Base-by-base conservation (phyloP, 2,888 invertebrate species). In the Sinohyriopsis cumingii region DNA sequence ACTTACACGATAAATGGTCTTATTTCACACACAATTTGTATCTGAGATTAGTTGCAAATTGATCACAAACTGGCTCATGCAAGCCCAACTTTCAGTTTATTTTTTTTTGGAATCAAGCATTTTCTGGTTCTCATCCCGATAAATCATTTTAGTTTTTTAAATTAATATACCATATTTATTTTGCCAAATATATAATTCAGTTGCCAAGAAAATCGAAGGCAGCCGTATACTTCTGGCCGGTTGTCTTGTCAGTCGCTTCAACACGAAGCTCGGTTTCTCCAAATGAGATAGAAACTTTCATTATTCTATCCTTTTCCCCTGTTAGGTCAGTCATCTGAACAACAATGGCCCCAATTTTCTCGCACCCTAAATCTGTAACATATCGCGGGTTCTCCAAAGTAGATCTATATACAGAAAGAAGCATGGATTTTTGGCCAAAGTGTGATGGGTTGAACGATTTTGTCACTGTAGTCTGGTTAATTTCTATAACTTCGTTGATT, bases 281-380 rank as follows among this genome's bases (percentile, higher is more conserved):
- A 5, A 68, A 68, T 19, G 68, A 63, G 63, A 63, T 59, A 19
- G 45, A 18, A 33, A 68, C 68, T 5, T 18, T 1, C 4, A 18
- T 59, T 20, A 1, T 19, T 24, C 63, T 63, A 2, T 63, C 54
- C 5, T 54, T 12, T 22, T 59, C 59, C 9, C 59, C 59, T 3
- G 67, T 25, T 20, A 56, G 45, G 28, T 67, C 71, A 22, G 71
- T 65, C 45, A 71, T 55, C 19, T 22, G 53, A 25, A 71, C 45
- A 19, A 15, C 2, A 9, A 71, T 3, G 4, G 19, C 15, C 9
- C 71, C 71, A 1, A 71, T 22, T n/a, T 55, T 20, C 15, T 19
- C 7, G 67, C 71, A 67, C 18, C 63, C 53, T 19, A 24, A 45
- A 55, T 67, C 67, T 20, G 71, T 67, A 1, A 59, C 59, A 24